Evolutionary conservation across 1,140 invertebrate species (phyloP).

Genomic region (Atta cephalotes): DNA sequence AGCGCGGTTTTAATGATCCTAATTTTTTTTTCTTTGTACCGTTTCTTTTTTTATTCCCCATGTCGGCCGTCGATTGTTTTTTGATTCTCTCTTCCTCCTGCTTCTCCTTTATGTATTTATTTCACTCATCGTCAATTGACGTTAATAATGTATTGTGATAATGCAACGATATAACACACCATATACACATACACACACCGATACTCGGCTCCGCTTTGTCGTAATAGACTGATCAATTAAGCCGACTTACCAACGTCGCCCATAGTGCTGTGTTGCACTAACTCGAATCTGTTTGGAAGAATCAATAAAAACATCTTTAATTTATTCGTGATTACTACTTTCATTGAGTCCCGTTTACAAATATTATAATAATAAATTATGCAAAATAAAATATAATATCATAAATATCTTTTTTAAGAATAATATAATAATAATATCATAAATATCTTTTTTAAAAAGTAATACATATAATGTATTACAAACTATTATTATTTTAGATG

Average conservation of each 20-base stretch:
- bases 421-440: not conserved
- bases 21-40: not conserved
- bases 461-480: not conserved
- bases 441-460: not conserved
- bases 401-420: not conserved
- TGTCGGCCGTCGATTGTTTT: constrained; percentile 53
- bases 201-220: constrained; percentile 68
- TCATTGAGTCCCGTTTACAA: constrained; percentile 26
- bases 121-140: constrained; percentile 63
- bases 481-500: not conserved
- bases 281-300: constrained; percentile 69
- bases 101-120: constrained; percentile 64
- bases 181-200: constrained; percentile 3
- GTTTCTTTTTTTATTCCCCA: constrained; percentile 35
- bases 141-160: constrained; percentile 71
- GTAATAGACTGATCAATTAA: constrained; percentile 71
- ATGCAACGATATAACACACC: constrained; percentile 62
- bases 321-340: constrained; percentile 53
- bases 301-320: constrained; percentile 74
- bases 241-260: constrained; percentile 62
- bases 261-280: constrained; percentile 60
- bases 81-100: constrained; percentile 54
- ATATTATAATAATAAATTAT: constrained; percentile 6
- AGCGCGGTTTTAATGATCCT: constrained; percentile 16
- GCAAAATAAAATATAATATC: not conserved